These are phyloP conservation scores for Brachionus angularis DNA, from an alignment of 1,140 invertebrate species.

Conservation along the genomic window DNA sequence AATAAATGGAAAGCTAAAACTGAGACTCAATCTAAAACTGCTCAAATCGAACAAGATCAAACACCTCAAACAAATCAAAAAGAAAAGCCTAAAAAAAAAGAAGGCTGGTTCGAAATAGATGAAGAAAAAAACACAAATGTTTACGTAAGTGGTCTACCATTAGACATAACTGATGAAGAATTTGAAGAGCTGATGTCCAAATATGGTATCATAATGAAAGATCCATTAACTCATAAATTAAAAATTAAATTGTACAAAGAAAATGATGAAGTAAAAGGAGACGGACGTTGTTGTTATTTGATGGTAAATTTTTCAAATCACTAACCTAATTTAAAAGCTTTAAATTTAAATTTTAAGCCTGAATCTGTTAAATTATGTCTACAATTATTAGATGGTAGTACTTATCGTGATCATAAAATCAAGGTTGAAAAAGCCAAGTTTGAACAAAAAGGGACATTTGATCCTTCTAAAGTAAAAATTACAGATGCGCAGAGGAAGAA, in stretches of 20 bases:
- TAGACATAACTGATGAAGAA: slow-evolving; percentile 77
- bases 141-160: slow-evolving; percentile 86
- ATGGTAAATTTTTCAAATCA: slow-evolving; percentile 63
- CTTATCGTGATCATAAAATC: slow-evolving; percentile 70
- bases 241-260: slow-evolving; percentile 88
- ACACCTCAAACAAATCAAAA: neutral
- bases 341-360: slow-evolving; percentile 60
- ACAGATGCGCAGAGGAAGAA: slow-evolving; percentile 58
- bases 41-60: neutral
- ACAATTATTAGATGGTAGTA: slow-evolving; percentile 82
- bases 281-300: slow-evolving; percentile 93
- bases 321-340: slow-evolving; percentile 29
- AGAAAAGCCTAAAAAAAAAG: slow-evolving; percentile 5
- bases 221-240: slow-evolving; percentile 73
- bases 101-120: slow-evolving; percentile 86
- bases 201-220: slow-evolving; percentile 88
- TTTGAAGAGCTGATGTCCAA: slow-evolving; percentile 80
- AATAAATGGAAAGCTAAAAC: slow-evolving; percentile 28
- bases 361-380: slow-evolving; percentile 91
- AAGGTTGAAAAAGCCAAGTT: slow-evolving; percentile 89
- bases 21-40: neutral
- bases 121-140: slow-evolving; percentile 91
- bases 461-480: slow-evolving; percentile 63
- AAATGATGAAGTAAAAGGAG: slow-evolving; percentile 80
- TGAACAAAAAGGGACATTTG: slow-evolving; percentile 87